Evolutionary conservation across 2,113 vertebrate species (phyloP).

Genomic region (Tragelaphus scriptus): DNA sequence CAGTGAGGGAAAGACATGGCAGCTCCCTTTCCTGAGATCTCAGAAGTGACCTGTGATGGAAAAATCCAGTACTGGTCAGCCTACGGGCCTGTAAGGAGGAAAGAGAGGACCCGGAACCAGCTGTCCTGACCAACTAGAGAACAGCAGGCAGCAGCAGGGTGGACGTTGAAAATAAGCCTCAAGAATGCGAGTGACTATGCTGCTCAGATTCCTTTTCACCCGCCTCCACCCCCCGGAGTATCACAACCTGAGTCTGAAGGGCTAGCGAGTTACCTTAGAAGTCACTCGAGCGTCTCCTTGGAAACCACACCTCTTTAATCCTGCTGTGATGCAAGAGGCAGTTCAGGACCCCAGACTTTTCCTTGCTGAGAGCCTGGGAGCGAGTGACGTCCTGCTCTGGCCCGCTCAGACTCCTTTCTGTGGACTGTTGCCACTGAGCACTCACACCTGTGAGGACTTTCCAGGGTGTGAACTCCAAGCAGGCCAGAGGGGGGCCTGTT

Average conservation of each 20-base stretch:
- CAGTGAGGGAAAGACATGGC: not conserved
- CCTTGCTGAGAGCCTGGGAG: not conserved
- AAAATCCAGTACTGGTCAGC: not conserved
- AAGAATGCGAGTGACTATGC: too few species aligned
- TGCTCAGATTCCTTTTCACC: not conserved
- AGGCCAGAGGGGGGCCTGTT: not conserved
- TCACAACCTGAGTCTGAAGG: not conserved
- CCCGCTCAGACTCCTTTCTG: too few species aligned
- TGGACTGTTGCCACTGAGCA: accelerated
- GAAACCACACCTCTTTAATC: not conserved
- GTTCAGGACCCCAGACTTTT: not conserved
- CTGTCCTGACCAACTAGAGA: not conserved
- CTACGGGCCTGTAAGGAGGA: not conserved
- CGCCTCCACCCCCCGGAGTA: not conserved
- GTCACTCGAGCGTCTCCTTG: not conserved
- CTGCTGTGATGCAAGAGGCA: not conserved
- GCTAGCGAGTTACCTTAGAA: not conserved
- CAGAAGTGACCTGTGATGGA: not conserved
- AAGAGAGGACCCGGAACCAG: not conserved
- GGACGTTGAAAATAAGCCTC: not conserved
- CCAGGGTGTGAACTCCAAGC: not conserved
- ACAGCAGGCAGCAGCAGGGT: not conserved
- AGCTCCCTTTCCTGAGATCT: not conserved
- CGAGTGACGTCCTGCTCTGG: accelerated
- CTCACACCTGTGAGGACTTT: not conserved